These are phyloP conservation scores for Copsychus sechellarum DNA, from an alignment of 2,113 vertebrate genomes.

Conservation along the genomic window DNA sequence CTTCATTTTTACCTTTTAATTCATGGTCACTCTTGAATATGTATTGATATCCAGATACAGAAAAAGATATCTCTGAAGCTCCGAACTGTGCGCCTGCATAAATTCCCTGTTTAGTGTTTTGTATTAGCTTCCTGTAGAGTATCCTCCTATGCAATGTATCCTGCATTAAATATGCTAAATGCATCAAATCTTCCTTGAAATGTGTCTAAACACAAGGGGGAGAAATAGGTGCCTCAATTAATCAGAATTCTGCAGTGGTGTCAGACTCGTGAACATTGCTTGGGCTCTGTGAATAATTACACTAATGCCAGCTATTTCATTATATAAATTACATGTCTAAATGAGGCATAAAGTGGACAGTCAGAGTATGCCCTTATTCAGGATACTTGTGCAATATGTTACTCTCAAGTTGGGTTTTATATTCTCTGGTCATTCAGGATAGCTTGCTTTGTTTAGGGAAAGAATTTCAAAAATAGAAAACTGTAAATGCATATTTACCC, in stretches of 20 bases:
- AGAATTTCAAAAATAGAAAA: not conserved
- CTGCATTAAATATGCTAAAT: not conserved
- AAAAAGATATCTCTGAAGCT: not conserved
- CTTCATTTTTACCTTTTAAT: not conserved
- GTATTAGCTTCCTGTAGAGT: not conserved
- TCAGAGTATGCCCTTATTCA: not conserved
- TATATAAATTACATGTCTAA: not conserved
- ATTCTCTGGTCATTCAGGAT: not conserved
- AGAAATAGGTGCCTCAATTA: not conserved
- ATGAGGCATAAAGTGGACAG: not conserved
- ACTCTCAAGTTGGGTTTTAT: not conserved
- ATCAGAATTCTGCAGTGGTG: not conserved
- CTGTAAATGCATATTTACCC: not conserved
- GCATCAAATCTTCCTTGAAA: not conserved
- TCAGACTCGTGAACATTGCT: not conserved
- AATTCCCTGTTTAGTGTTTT: not conserved
- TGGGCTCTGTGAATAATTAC: not conserved
- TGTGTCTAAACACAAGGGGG: not conserved
- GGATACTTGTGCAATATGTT: not conserved
- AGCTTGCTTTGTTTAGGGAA: not conserved
- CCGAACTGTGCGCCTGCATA: not conserved
- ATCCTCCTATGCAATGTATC: not conserved
- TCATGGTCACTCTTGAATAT: not conserved
- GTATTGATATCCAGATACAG: not conserved
- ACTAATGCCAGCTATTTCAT: not conserved